phyloP scores from a whole-genome alignment of 37 sponge, comb jelly and placozoan species.

The Halisarca cf. caerulea region DNA sequence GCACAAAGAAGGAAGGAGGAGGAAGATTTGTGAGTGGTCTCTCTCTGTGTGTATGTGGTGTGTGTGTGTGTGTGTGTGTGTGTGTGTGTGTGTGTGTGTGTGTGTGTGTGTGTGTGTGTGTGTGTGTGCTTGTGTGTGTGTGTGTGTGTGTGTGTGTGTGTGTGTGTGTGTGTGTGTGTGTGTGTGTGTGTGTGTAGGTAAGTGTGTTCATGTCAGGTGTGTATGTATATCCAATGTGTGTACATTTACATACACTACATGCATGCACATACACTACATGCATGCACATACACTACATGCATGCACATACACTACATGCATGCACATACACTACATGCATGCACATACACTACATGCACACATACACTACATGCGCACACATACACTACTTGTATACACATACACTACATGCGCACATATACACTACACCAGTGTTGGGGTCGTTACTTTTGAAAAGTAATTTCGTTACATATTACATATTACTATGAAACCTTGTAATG shows the following conservation, averaged over 20 bases:
- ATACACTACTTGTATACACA: neutral
- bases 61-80: neutral
- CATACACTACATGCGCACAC: too few species aligned
- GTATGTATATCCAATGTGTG: too few species aligned
- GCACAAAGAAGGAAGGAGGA: conserved; percentile 21
- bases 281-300: neutral
- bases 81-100: conserved; percentile 9
- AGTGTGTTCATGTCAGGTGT: neutral
- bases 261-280: neutral
- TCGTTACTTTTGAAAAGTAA: too few species aligned
- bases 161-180: conserved; percentile 27
- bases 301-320: neutral
- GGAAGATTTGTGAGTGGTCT: conserved; percentile 25
- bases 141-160: neutral
- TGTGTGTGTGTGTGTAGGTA: conserved; percentile 10
- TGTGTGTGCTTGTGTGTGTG: neutral
- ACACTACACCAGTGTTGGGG: too few species aligned
- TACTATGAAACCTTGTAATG: too few species aligned
- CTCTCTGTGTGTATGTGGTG: conserved; percentile 2
- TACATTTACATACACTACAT: neutral
- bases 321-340: neutral
- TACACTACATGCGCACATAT: neutral
- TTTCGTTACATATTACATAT: too few species aligned
- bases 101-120: conserved; percentile 27
- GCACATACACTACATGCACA: neutral